Evolutionary conservation across 2,113 vertebrate species (phyloP).

Genomic region (Cinclus mexicanus): DNA sequence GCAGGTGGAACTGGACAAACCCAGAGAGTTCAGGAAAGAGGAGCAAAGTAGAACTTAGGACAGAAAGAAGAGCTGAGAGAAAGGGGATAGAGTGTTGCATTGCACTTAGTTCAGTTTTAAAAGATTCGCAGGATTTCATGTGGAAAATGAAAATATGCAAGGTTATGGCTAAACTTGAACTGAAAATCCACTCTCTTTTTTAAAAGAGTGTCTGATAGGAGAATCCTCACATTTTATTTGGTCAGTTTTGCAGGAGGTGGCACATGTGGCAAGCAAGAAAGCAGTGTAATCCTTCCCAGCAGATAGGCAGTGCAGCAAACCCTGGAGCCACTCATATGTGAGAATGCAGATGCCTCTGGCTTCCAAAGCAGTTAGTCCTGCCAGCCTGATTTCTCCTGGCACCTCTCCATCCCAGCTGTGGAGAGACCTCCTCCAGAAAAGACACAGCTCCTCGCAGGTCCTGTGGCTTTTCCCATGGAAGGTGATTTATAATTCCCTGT

Average conservation of each 20-base stretch:
- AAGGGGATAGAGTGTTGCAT: rapidly evolving
- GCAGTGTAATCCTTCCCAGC: background rate
- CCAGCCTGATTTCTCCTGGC: background rate
- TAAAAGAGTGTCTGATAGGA: background rate
- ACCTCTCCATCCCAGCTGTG: background rate
- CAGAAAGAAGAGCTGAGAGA: background rate
- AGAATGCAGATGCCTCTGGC: background rate
- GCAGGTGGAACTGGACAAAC: background rate
- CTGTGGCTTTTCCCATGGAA: rapidly evolving
- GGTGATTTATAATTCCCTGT: background rate
- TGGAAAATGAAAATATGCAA: background rate
- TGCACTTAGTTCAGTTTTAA: background rate
- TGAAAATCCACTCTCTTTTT: background rate
- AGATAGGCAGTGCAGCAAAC: background rate
- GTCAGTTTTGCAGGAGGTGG: background rate
- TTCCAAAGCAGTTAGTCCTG: background rate
- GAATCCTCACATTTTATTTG: background rate
- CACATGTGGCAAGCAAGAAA: background rate
- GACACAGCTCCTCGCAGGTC: rapidly evolving
- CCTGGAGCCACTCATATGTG: rapidly evolving
- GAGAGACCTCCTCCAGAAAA: background rate
- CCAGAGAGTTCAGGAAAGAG: background rate
- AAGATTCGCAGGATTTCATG: background rate
- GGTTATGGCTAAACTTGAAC: background rate
- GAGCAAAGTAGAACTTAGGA: background rate